These are phyloP conservation scores for Leptosomus discolor DNA, from an alignment of 2,113 vertebrate genomes.

Conservation along the genomic window DNA sequence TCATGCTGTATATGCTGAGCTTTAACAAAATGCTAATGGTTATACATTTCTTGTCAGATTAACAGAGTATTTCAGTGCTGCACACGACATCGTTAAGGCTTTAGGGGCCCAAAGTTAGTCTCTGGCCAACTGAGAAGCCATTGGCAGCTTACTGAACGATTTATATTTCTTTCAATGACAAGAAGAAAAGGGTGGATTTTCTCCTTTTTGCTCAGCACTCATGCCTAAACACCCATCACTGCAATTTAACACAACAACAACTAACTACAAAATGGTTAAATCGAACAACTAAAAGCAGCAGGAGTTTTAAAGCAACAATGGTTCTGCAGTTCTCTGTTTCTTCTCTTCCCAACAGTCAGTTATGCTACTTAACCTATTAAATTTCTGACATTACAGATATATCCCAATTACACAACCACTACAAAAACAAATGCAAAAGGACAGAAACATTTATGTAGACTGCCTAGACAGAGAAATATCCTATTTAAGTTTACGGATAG, in stretches of 20 bases:
- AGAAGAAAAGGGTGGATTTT: not conserved
- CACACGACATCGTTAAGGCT: not conserved
- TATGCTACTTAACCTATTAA: conserved; percentile 5
- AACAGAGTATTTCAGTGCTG: not conserved
- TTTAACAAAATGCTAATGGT: not conserved
- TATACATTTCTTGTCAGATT: not conserved
- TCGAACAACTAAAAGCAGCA: not conserved
- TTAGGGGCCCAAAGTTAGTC: not conserved
- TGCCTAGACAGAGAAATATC: conserved; percentile 10
- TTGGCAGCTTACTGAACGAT: not conserved
- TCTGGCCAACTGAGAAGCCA: not conserved
- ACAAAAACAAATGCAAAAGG: conserved; percentile 6
- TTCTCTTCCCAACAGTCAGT: not conserved
- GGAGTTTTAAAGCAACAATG: not conserved
- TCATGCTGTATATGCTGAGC: not conserved
- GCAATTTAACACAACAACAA: not conserved
- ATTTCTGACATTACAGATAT: conserved; percentile 6
- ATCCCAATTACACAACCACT: not conserved
- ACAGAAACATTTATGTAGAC: not conserved
- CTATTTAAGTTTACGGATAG: conserved; percentile 15
- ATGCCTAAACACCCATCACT: not conserved
- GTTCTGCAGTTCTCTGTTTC: not conserved
- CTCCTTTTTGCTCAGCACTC: not conserved
- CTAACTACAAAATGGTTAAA: conserved; percentile 4
- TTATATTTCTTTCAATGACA: not conserved